These are phyloP conservation scores for Syngnathus acus DNA, from an alignment of 2,797 vertebrate genomes.

Conservation along the genomic window DNA sequence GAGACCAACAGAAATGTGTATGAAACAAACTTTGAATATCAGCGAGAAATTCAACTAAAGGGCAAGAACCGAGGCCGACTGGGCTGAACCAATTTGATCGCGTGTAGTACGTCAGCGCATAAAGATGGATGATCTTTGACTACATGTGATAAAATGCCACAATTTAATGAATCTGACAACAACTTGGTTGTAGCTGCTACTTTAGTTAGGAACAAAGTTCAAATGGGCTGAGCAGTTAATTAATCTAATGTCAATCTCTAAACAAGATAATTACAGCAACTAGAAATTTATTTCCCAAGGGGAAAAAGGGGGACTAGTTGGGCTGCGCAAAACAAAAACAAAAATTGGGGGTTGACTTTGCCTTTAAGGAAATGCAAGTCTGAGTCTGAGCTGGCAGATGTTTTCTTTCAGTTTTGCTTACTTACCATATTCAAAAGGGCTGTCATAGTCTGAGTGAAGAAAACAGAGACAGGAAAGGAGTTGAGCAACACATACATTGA, in stretches of 20 bases:
- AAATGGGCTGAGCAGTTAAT: background rate
- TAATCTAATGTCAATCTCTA: background rate
- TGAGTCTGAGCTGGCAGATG: conserved; percentile 47
- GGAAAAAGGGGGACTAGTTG: background rate
- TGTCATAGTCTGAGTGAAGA: conserved; percentile 59
- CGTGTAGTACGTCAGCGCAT: background rate
- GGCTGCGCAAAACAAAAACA: too few species aligned
- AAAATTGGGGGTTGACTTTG: too few species aligned
- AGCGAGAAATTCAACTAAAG: background rate
- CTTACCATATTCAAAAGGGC: conserved; percentile 74
- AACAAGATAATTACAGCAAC: background rate
- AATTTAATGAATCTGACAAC: background rate
- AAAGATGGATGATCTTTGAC: background rate
- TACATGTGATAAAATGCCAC: background rate
- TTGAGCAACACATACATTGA: conserved; percentile 35
- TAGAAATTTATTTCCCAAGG: background rate
- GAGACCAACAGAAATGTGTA: background rate
- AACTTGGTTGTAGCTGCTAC: background rate
- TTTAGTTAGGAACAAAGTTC: background rate
- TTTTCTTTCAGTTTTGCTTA: conserved; percentile 49
- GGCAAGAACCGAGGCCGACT: background rate
- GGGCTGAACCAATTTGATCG: background rate
- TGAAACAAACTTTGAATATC: too few species aligned
- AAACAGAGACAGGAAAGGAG: conserved; percentile 26
- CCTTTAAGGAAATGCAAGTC: background rate